Percentiles rank a stretch among this genome's conserved stretches.
Evolutionary conservation across 2,113 vertebrate species (phyloP).

Genomic region (Misgurnus mizolepis): DNA sequence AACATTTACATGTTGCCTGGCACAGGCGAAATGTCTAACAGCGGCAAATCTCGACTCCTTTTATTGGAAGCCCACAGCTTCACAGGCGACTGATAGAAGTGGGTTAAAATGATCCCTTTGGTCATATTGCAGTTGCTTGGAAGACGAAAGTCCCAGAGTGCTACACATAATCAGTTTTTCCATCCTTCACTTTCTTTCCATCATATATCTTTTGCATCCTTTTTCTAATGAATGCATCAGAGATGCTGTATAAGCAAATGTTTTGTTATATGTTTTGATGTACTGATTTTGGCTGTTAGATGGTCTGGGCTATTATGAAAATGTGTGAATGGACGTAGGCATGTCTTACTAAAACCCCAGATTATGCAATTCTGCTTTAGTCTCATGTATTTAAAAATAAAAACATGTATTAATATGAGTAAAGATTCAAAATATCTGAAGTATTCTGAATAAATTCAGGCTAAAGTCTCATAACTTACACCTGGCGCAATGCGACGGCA

Average conservation of each 20-base stretch:
- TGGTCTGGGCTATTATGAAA: slow-evolving; percentile 61
- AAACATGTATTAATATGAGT: no score
- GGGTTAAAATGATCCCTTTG: slow-evolving; percentile 60
- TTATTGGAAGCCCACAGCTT: slow-evolving; percentile 40
- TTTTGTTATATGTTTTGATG: slow-evolving; percentile 3
- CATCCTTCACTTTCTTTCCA: neutral
- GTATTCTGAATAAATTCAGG: neutral
- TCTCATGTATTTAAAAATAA: slow-evolving; percentile 47
- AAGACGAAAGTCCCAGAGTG: slow-evolving; percentile 51
- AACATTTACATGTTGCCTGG: slow-evolving; percentile 29
- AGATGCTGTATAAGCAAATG: slow-evolving; percentile 47
- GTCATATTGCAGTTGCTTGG: slow-evolving; percentile 58
- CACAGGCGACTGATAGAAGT: slow-evolving; percentile 53
- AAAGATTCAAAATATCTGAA: slow-evolving; percentile 39
- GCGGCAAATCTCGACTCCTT: slow-evolving; percentile 46
- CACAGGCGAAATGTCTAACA: slow-evolving; percentile 23
- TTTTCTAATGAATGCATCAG: slow-evolving; percentile 50
- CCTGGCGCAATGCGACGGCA: no score
- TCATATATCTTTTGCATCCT: slow-evolving; percentile 42
- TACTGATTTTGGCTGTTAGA: slow-evolving; percentile 27
- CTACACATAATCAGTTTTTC: slow-evolving; percentile 43
- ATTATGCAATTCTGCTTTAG: slow-evolving; percentile 75
- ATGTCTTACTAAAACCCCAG: slow-evolving; percentile 69
- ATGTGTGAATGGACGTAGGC: slow-evolving; percentile 71
- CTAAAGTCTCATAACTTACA: no score